Base-by-base conservation (phyloP, 2,797 vertebrate species). In the Agapornis canus region DNA sequence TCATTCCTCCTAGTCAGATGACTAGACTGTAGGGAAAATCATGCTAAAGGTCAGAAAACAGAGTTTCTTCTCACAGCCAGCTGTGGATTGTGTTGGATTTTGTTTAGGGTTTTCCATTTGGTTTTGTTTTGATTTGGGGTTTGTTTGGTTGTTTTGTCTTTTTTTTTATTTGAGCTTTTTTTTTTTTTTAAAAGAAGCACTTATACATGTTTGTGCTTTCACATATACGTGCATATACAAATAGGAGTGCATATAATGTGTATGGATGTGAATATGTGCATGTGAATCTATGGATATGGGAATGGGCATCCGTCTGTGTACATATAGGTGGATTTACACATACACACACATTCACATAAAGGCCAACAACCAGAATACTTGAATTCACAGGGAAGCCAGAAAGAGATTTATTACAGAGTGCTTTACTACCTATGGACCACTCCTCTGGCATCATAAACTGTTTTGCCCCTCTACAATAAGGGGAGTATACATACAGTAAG, bases 191-290 rank as follows among this genome's bases (percentile, higher is more conserved):
- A 48, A 69, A 48, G 27, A 48, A 59, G 1, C 6, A 42, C 60
- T 60, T 60, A 21, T 45, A 9, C 19, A 2, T 39, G 10, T 12
- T 6, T 64, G 10, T 60, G 35, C 35, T 85, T 70, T 26, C 57
- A 70, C 21, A 57, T 54, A 56, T 31, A 47, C 6, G 16, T 26
- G 10, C 39, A 47, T 16, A 26, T 15, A 35, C 37, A 51, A 6
- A 26, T 22, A 1, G 7, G 1, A 19, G 1, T 25, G 4, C 59
- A 2, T 54, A 31, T 23, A 17, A 17, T 49, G 25, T 27, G 4
- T 16, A 11, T 60, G 21, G 27, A 40, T 45, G 22, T n/a, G 5
- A 56, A 59, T 51, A 21, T 29, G 6, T 51, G 14, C 29, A 16
- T 39, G 16, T 49, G 56, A 79, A 80, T 40, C 20, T 63, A 31